These are phyloP conservation scores for Silurus lanzhouensis DNA, from an alignment of 2,797 vertebrate species.

Conservation along the genomic window DNA sequence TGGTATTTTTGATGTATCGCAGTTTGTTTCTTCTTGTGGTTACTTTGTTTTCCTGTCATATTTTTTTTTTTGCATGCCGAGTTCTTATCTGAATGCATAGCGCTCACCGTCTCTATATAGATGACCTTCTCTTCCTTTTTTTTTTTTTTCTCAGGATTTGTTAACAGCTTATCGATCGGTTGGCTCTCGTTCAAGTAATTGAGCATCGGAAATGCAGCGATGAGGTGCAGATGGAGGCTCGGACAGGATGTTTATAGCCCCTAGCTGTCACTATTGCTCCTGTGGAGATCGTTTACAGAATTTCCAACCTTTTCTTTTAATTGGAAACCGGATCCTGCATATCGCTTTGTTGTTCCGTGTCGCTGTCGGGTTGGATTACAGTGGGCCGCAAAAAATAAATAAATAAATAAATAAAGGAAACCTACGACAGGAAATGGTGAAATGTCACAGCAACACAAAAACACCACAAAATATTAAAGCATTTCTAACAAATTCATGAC, in stretches of 20 bases:
- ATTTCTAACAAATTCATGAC: background rate
- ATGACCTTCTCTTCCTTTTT: conserved; percentile 30
- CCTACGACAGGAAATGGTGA: background rate
- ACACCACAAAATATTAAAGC: background rate
- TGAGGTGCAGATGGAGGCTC: conserved; percentile 18
- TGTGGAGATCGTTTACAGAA: background rate
- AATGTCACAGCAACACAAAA: background rate
- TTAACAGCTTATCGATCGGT: conserved; percentile 74
- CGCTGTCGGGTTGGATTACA: too few relatives aligned
- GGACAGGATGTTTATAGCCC: conserved; percentile 53
- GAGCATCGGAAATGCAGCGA: conserved; percentile 50
- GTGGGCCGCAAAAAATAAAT: background rate
- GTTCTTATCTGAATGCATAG: conserved; percentile 72
- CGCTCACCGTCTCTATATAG: conserved; percentile 56
- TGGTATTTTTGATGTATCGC: background rate
- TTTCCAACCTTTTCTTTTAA: background rate
- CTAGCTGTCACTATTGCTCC: conserved; percentile 14
- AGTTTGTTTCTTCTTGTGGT: background rate
- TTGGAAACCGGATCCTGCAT: background rate
- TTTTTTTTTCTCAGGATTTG: conserved; percentile 64
- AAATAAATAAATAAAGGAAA: background rate
- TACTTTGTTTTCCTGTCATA: background rate
- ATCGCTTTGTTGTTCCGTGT: background rate
- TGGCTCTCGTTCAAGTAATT: conserved; percentile 62
- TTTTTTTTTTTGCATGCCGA: conserved; percentile 36